phyloP scores from a whole-genome alignment of 2,888 invertebrate genomes.

The Sphaerophoria rueppellii region DNA sequence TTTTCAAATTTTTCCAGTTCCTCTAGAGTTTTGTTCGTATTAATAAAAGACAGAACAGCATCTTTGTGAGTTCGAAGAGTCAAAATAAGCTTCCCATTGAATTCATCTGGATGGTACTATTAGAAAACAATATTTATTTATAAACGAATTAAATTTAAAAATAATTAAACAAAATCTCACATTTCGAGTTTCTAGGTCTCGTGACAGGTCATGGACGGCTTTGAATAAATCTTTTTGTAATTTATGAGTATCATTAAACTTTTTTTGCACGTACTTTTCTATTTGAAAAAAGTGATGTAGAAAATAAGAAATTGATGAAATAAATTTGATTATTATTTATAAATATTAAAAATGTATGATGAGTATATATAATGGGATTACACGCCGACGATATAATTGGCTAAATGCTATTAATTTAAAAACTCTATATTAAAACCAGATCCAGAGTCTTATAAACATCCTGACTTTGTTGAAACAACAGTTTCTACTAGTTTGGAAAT shows the following conservation, averaged over 20 bases:
- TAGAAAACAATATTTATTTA: neutral
- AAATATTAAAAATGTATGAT: too few relatives aligned
- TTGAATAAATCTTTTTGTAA: constrained; percentile 77
- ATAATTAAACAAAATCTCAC: constrained; percentile 67
- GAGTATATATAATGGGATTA: too few relatives aligned
- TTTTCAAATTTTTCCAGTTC: constrained; percentile 81
- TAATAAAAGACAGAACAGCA: constrained; percentile 78
- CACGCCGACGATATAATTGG: too few relatives aligned
- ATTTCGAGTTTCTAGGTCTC: constrained; percentile 79
- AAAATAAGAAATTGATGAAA: too few relatives aligned
- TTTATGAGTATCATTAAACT: constrained; percentile 71
- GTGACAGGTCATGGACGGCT: constrained; percentile 77
- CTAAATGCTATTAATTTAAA: too few relatives aligned
- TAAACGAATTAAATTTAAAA: neutral
- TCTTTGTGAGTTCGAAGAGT: constrained; percentile 84
- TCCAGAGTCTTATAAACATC: too few relatives aligned
- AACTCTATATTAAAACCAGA: too few relatives aligned
- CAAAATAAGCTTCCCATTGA: constrained; percentile 83
- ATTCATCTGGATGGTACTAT: constrained; percentile 78
- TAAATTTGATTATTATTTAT: too few relatives aligned
- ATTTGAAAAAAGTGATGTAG: constrained; percentile 23
- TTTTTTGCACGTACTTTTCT: constrained; percentile 74
- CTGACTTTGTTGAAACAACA: too few relatives aligned
- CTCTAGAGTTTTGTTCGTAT: constrained; percentile 75
- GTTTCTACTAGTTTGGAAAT: too few relatives aligned